A percentile compares a stretch with the other conserved stretches of the same genome.
Evolutionary conservation across 2,888 invertebrate species (phyloP).

Genomic region (Scaptomyza polygonia): DNA sequence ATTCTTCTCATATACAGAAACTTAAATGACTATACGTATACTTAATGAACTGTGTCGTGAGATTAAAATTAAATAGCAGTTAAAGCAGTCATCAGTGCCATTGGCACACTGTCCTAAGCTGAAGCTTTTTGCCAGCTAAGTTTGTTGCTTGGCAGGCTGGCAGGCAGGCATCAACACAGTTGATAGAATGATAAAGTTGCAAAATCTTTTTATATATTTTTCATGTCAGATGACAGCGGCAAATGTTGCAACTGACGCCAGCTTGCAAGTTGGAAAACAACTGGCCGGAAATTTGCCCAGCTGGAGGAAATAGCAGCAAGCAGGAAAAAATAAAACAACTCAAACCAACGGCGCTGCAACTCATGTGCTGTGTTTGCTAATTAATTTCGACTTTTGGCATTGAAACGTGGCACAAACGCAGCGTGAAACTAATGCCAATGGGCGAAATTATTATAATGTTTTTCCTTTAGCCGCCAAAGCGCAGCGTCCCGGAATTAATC

Average conservation of each 20-base stretch:
- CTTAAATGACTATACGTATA: constrained; percentile 15
- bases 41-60: constrained; percentile 1
- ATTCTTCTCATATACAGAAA: neutral
- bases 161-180: constrained; percentile 50
- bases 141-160: constrained; percentile 31
- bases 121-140: constrained; percentile 39
- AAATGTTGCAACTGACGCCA: constrained; percentile 24
- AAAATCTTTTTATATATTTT: constrained; percentile 54
- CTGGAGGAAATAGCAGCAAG: constrained; percentile 1
- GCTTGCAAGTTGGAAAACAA: neutral
- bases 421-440: constrained; percentile 44
- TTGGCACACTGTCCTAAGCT: constrained; percentile 24
- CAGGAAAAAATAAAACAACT: constrained; percentile 3
- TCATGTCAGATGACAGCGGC: constrained; percentile 56
- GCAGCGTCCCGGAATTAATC: constrained; percentile 63
- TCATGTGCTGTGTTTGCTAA: constrained; percentile 60
- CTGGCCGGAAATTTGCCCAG: constrained; percentile 35
- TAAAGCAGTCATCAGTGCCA: too few species aligned
- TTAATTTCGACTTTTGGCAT: constrained; percentile 62
- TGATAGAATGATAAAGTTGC: constrained; percentile 74
- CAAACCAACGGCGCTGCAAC: constrained; percentile 9
- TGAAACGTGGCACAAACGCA: constrained; percentile 45
- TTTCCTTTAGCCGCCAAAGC: constrained; percentile 22
- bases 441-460: constrained; percentile 58
- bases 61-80: neutral